Evolutionary conservation across 2,888 invertebrate species (phyloP).

Genomic region (Himalopsyche kuldschensis): DNA sequence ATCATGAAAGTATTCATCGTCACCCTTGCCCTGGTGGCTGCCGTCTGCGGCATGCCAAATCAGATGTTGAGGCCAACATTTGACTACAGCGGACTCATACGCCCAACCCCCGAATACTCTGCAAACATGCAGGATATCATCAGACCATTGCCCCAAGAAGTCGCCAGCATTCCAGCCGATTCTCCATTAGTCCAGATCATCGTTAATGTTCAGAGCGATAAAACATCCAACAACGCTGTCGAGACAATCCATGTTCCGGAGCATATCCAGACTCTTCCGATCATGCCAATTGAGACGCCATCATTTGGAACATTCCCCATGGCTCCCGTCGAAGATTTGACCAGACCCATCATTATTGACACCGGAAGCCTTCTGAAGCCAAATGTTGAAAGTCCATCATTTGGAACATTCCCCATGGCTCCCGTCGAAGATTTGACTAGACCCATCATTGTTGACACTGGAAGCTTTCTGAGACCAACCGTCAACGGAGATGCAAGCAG

Average conservation of each 20-base stretch:
- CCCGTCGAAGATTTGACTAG: too few species aligned
- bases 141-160: neutral
- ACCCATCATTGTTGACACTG: too few species aligned
- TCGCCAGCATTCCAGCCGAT: neutral
- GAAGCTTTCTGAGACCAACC: neutral
- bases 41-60: neutral
- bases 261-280: neutral
- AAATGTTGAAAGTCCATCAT: too few species aligned
- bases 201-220: constrained; percentile 1
- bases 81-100: neutral
- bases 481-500: neutral
- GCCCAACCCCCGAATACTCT: neutral
- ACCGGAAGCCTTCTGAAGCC: too few species aligned
- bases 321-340: neutral
- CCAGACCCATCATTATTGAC: neutral
- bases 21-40: constrained; percentile 2
- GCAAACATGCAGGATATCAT: neutral
- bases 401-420: too few species aligned
- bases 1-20: constrained; percentile 8
- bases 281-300: neutral
- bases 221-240: neutral
- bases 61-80: neutral
- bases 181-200: constrained; percentile 23
- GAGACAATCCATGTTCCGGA: neutral
- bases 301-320: neutral